A percentile compares a stretch with the other conserved stretches of the same genome.
phyloP scores from a whole-genome alignment of 1,140 invertebrate genomes.

The Wasmannia auropunctata region DNA sequence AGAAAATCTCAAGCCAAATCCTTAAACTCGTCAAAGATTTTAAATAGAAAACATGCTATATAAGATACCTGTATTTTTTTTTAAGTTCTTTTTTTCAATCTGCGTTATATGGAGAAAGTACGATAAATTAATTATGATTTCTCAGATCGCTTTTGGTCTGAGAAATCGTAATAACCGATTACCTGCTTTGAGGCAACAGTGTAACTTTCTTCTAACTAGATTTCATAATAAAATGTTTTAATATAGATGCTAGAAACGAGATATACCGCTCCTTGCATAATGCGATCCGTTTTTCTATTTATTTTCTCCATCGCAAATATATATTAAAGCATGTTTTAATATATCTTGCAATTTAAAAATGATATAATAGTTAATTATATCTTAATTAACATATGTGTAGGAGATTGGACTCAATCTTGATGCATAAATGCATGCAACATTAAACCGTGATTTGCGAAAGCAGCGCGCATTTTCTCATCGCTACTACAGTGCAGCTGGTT shows the following conservation, averaged over 20 bases:
- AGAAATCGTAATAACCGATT: no score
- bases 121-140: neutral
- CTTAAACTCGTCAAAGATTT: neutral
- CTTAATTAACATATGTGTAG: neutral
- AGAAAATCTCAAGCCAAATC: neutral
- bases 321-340: neutral
- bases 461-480: conserved; percentile 1
- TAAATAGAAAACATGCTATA: neutral
- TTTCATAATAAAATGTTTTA: conserved; percentile 1
- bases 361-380: neutral
- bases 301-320: neutral
- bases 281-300: neutral
- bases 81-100: neutral
- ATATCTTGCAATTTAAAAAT: neutral
- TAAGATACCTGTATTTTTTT: neutral
- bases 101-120: neutral
- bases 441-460: neutral
- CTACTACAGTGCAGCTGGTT: conserved; percentile 1
- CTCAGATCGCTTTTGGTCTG: neutral
- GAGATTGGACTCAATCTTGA: neutral
- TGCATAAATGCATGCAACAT: neutral
- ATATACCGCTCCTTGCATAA: neutral
- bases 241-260: neutral
- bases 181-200: neutral
- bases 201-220: neutral